Evolutionary conservation across 2,888 invertebrate species (phyloP).

Genomic region (Tenthredo scrophulariae): DNA sequence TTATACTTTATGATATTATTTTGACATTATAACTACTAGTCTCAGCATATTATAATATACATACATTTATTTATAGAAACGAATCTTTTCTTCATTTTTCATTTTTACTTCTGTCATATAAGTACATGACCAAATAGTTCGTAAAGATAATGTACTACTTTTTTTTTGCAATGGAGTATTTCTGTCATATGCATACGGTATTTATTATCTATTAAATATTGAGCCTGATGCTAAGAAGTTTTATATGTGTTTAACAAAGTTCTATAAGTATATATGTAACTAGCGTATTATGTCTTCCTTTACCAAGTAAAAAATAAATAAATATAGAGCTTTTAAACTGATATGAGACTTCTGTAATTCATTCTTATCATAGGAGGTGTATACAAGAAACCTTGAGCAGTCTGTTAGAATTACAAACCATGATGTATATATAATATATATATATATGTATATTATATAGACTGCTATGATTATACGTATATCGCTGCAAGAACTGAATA

Average conservation of each 20-base stretch:
- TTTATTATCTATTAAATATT: constrained; percentile 60
- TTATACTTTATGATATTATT: constrained; percentile 62
- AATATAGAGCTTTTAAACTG: constrained; percentile 66
- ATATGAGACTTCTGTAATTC: constrained; percentile 66
- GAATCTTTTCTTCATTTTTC: constrained; percentile 59
- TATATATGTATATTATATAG: neutral
- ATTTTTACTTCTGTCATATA: constrained; percentile 58
- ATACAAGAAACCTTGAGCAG: constrained; percentile 60
- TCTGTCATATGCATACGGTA: constrained; percentile 60
- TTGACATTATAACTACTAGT: constrained; percentile 71
- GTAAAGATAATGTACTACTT: constrained; percentile 61
- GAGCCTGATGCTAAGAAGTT: constrained; percentile 62
- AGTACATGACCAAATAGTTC: constrained; percentile 67
- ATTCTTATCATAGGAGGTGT: constrained; percentile 30
- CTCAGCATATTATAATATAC: constrained; percentile 63
- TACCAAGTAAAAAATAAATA: constrained; percentile 59
- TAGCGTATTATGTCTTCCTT: constrained; percentile 69
- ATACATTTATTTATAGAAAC: constrained; percentile 57
- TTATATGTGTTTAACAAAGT: constrained; percentile 66
- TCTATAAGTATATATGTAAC: constrained; percentile 60
- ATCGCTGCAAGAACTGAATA: constrained; percentile 60
- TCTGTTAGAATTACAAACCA: constrained; percentile 69
- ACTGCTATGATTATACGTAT: neutral
- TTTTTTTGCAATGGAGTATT: constrained; percentile 57
- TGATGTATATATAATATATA: constrained; percentile 13